Evolutionary conservation across 2,797 vertebrate species (phyloP).

Genomic region (Silurus lanzhouensis): DNA sequence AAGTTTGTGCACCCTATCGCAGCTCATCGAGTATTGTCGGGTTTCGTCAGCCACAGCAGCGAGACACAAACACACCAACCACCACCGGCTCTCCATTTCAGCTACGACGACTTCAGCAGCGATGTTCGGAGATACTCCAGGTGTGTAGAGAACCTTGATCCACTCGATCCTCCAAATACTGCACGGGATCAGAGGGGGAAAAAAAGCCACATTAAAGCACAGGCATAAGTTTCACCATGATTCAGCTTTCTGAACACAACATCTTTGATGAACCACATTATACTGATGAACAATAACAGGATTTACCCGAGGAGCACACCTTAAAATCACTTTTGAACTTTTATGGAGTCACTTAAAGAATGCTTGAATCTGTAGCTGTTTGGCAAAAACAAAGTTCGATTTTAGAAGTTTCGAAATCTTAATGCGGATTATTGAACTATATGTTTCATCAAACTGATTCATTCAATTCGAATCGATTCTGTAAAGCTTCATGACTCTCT

Average conservation of each 20-base stretch:
- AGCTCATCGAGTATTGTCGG: not conserved
- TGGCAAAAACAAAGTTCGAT: not conserved
- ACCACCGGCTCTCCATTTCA: not conserved
- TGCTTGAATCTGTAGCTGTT: no score
- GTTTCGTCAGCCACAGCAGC: not conserved
- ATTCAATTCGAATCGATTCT: not conserved
- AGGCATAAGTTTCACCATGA: not conserved
- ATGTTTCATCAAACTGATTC: not conserved
- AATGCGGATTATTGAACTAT: no score
- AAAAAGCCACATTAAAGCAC: conserved; percentile 19
- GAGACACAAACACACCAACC: conserved; percentile 1
- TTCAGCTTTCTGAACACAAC: not conserved
- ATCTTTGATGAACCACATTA: not conserved
- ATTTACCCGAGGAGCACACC: not conserved
- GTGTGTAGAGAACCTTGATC: not conserved
- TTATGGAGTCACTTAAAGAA: not conserved
- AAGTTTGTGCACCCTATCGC: conserved; percentile 8
- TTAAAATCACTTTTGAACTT: not conserved
- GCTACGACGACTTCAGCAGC: not conserved
- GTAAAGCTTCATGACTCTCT: not conserved
- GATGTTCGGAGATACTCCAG: not conserved
- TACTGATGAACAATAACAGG: not conserved
- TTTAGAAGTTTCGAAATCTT: no score
- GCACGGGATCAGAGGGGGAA: conserved; percentile 1
- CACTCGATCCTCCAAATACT: not conserved